Conservation (phyloP, 2,113 vertebrate species). For the Mixornis gularis region DNA sequence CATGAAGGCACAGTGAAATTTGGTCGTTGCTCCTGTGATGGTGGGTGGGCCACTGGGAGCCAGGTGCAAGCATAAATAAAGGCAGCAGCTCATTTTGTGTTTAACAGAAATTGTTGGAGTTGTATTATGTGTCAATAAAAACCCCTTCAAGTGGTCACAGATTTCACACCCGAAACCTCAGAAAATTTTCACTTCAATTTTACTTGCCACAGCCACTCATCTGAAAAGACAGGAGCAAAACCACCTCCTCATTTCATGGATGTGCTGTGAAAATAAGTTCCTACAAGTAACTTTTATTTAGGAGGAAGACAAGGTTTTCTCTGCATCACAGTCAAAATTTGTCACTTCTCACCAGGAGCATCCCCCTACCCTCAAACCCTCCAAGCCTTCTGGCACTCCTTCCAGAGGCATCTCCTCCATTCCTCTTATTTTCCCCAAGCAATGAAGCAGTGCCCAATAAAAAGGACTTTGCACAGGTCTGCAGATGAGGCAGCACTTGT, state of each 20-base stretch:
- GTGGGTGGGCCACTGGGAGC: neutral
- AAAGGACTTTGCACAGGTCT: neutral
- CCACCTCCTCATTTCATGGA: neutral
- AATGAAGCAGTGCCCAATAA: neutral
- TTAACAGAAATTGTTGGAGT: neutral
- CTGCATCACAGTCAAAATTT: neutral
- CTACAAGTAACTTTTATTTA: neutral
- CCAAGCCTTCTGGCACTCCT: neutral
- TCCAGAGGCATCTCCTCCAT: neutral
- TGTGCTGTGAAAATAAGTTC: neutral
- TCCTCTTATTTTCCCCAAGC: neutral
- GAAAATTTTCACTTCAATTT: neutral
- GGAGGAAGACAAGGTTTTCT: neutral
- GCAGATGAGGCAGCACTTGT: neutral
- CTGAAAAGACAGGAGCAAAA: neutral
- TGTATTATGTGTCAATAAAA: neutral
- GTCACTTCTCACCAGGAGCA: neutral
- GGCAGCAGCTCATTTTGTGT: neutral
- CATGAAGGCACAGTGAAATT: neutral
- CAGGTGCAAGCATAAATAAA: neutral
- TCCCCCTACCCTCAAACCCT: neutral
- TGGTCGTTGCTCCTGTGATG: neutral
- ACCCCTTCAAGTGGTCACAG: neutral
- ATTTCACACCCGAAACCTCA: neutral
- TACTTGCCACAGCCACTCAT: neutral